phyloP scores from a whole-genome alignment of 2,888 invertebrate genomes.

The Quadroppia sp. region DNA sequence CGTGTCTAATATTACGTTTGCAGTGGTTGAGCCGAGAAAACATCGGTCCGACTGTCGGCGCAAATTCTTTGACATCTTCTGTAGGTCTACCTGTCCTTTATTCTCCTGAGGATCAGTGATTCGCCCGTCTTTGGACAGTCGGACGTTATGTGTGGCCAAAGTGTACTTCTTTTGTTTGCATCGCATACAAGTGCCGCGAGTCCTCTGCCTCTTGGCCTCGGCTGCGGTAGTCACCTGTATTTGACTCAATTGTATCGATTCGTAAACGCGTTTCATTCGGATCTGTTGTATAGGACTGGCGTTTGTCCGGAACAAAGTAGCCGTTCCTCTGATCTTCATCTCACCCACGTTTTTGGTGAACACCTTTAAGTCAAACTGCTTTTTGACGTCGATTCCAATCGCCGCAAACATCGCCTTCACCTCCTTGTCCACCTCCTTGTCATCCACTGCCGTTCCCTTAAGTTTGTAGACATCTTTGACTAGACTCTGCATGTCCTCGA shows the following conservation, averaged over 20 bases:
- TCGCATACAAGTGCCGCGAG: slow-evolving; percentile 39
- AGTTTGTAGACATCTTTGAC: background rate
- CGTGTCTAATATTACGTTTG: slow-evolving; percentile 38
- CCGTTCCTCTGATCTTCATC: slow-evolving; percentile 64
- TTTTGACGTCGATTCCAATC: background rate
- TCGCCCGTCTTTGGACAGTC: slow-evolving; percentile 59
- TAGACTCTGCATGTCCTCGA: background rate
- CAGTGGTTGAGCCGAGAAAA: slow-evolving; percentile 17
- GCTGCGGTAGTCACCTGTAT: background rate
- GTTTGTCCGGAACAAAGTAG: slow-evolving; percentile 62
- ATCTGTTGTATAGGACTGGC: slow-evolving; percentile 50
- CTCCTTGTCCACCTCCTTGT: background rate
- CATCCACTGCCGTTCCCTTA: background rate
- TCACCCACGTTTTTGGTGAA: slow-evolving; percentile 57
- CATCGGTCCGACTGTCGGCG: slow-evolving; percentile 45
- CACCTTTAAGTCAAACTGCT: background rate
- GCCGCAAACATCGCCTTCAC: background rate
- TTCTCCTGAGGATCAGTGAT: slow-evolving; percentile 51
- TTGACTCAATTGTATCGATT: background rate
- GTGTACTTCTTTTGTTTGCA: slow-evolving; percentile 44
- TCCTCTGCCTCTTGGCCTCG: background rate
- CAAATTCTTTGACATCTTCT: slow-evolving; percentile 46
- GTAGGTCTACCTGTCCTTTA: slow-evolving; percentile 10
- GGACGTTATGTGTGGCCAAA: slow-evolving; percentile 60
- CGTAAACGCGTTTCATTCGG: slow-evolving; percentile 35